Conservation (phyloP, 2,888 invertebrate genomes). For the Scaptomyza cyrtandrae region DNA sequence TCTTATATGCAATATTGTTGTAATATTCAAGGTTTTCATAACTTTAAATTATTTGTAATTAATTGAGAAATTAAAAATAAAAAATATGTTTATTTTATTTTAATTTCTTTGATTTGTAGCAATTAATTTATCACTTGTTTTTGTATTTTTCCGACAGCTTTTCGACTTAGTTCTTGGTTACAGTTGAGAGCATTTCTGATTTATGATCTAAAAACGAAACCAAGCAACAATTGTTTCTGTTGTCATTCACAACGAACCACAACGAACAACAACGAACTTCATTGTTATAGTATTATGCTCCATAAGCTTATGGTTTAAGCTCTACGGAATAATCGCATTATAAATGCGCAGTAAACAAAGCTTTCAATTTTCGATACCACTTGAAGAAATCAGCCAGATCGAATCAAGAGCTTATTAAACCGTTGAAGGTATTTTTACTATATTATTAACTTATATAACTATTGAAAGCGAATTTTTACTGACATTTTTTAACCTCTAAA, state of each 20-base stretch:
- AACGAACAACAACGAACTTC: constrained; percentile 55
- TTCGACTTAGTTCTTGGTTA: constrained; percentile 61
- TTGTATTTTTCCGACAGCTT: constrained; percentile 15
- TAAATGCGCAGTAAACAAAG: constrained; percentile 47
- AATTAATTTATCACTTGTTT: constrained; percentile 12
- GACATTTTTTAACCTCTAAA: no score
- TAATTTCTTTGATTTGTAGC: constrained; percentile 11
- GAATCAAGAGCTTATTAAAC: not conserved
- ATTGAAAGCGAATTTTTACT: no score
- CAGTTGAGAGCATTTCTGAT: constrained; percentile 71
- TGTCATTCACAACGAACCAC: constrained; percentile 16
- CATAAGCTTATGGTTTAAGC: constrained; percentile 1
- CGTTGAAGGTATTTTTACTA: no score
- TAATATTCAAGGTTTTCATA: not conserved
- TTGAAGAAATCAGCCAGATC: constrained; percentile 5
- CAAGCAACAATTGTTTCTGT: constrained; percentile 56
- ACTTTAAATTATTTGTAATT: not conserved
- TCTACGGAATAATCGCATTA: constrained; percentile 37
- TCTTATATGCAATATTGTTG: not conserved
- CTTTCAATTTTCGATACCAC: constrained; percentile 18
- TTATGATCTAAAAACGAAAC: constrained; percentile 54
- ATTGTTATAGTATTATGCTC: constrained; percentile 43
- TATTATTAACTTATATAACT: no score
- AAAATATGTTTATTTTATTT: constrained; percentile 8
- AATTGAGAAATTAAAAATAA: not conserved